A percentile compares a stretch with the other conserved stretches of the same genome.
Evolutionary conservation across 1,140 invertebrate species (phyloP).

Genomic region (Drosophila funebris): DNA sequence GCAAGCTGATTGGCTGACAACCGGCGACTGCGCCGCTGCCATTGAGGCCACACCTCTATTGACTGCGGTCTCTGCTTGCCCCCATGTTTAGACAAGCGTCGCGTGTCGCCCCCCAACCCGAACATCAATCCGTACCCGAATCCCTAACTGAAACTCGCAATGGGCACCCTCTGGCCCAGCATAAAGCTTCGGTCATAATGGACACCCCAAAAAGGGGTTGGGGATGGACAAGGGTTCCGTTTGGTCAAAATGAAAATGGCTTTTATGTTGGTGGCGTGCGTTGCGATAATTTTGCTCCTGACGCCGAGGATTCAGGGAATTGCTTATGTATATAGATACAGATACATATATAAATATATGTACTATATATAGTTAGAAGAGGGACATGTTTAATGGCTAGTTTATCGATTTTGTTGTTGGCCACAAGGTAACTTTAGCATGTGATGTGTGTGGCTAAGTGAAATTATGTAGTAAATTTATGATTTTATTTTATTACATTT

Average conservation of each 20-base stretch:
- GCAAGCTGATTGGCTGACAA: constrained; percentile 58
- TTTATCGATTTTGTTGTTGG: constrained; percentile 42
- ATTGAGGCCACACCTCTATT: constrained; percentile 74
- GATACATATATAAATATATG: constrained; percentile 1
- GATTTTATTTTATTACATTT: constrained; percentile 47
- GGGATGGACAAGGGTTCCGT: constrained; percentile 11
- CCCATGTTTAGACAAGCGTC: constrained; percentile 43
- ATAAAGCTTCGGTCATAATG: constrained; percentile 43
- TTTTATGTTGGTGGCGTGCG: constrained; percentile 75
- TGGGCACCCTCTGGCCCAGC: constrained; percentile 26
- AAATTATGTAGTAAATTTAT: constrained; percentile 40
- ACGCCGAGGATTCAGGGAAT: constrained; percentile 60
- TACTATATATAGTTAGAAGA: background rate
- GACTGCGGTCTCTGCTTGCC: constrained; percentile 38
- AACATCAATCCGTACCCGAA: constrained; percentile 6
- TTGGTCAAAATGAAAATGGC: constrained; percentile 72
- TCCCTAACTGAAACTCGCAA: background rate
- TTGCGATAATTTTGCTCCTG: constrained; percentile 69
- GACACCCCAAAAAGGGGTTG: constrained; percentile 8
- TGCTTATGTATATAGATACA: constrained; percentile 32
- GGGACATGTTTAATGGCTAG: constrained; percentile 32
- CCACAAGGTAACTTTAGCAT: background rate
- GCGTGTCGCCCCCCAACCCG: constrained; percentile 7
- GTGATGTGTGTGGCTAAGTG: background rate
- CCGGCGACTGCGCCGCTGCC: constrained; percentile 65